Conservation (phyloP, 2,797 vertebrate species). For the Onychomys arenicola region DNA sequence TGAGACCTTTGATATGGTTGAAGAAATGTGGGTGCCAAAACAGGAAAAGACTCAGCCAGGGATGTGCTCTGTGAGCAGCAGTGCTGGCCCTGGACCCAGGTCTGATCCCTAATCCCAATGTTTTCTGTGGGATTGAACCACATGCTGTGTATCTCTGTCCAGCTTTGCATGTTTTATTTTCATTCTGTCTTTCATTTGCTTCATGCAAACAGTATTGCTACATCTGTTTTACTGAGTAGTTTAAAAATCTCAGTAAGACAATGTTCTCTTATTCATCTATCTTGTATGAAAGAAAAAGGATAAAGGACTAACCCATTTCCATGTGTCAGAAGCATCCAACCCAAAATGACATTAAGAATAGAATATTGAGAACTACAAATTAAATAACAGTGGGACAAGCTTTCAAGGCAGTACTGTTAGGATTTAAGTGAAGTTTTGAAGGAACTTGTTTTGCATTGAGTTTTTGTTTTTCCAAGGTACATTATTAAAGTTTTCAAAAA, state of each 20-base stretch:
- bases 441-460: not conserved
- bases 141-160: not conserved
- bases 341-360: not conserved
- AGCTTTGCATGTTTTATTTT: not conserved
- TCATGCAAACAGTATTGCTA: not conserved
- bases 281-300: not conserved
- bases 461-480: not conserved
- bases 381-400: not conserved
- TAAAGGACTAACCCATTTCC: not conserved
- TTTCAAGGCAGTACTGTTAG: not conserved
- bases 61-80: no score
- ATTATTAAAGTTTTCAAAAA: slow-evolving; percentile 34
- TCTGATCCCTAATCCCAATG: not conserved
- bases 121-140: not conserved
- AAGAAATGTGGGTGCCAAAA: not conserved
- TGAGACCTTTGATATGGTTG: not conserved
- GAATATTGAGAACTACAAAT: not conserved
- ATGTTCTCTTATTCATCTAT: not conserved
- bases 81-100: not conserved
- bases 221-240: not conserved
- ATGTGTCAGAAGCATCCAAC: not conserved
- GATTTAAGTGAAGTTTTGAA: not conserved
- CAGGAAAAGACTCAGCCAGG: not conserved
- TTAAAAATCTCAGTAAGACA: not conserved
- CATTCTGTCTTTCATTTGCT: not conserved